Conservation (phyloP, 2,888 invertebrate genomes). For the Habrosyne pyritoides region DNA sequence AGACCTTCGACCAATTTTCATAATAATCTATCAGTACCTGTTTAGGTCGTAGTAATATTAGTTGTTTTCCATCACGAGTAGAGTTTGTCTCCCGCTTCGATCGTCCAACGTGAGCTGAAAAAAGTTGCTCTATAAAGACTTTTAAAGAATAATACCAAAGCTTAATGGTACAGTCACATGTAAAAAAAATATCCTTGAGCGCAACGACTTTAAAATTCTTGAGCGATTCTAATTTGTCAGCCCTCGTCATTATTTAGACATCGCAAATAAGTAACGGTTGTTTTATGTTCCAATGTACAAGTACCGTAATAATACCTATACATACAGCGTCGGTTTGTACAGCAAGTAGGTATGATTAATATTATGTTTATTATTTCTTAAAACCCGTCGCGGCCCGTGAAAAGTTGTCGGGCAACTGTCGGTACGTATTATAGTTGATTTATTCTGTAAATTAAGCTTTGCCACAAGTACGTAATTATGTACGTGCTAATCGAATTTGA, state of each 20-base stretch:
- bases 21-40: slow-evolving; percentile 48
- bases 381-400: slow-evolving; percentile 33
- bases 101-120: slow-evolving; percentile 61
- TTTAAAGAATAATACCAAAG: neutral
- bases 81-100: slow-evolving; percentile 59
- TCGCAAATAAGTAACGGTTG: slow-evolving; percentile 42
- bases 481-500: neutral
- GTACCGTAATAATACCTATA: slow-evolving; percentile 46
- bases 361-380: slow-evolving; percentile 18
- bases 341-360: slow-evolving; percentile 21
- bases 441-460: neutral
- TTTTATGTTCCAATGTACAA: slow-evolving; percentile 31
- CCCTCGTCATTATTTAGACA: slow-evolving; percentile 16
- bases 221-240: slow-evolving; percentile 3
- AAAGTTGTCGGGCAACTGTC: slow-evolving; percentile 21
- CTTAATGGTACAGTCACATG: neutral
- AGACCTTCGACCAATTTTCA: too few species aligned
- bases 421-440: slow-evolving; percentile 18
- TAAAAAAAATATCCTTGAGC: neutral
- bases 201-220: neutral
- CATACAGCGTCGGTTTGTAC: slow-evolving; percentile 7
- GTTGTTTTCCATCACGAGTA: slow-evolving; percentile 66
- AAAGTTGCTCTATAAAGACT: slow-evolving; percentile 11
- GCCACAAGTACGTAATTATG: neutral
- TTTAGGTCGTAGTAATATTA: slow-evolving; percentile 55